A percentile compares a stretch with the other conserved stretches of the same genome.
Evolutionary conservation across 64 coral and sea anemone genomes (phyloP).

Genomic region (Stichodactyla helianthus): DNA sequence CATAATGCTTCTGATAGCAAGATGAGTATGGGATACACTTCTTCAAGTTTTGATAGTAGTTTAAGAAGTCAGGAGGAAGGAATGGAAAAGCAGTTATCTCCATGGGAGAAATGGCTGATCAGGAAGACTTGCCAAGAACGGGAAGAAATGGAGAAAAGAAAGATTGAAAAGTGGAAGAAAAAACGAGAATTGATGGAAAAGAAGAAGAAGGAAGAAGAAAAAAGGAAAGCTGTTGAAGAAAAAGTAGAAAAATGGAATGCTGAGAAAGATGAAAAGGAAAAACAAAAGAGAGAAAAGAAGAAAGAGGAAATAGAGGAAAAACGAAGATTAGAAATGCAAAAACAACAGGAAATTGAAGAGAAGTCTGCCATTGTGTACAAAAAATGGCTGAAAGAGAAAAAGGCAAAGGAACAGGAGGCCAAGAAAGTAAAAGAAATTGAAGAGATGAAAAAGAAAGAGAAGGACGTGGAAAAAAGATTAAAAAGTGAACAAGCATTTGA

Average conservation of each 20-base stretch:
- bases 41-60: conserved; percentile 3
- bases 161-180: conserved; percentile 49
- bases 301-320: conserved; percentile 32
- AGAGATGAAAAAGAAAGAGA: conserved; percentile 57
- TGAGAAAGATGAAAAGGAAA: conserved; percentile 57
- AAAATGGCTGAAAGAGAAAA: conserved; percentile 65
- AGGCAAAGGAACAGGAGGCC: conserved; percentile 23
- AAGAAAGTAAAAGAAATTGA: conserved; percentile 47
- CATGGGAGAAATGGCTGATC: conserved; percentile 82
- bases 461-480: conserved; percentile 64
- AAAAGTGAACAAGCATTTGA: conserved; percentile 79
- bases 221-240: conserved; percentile 33
- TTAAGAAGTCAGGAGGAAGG: not conserved
- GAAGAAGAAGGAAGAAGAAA: conserved; percentile 33
- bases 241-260: conserved; percentile 50
- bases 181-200: conserved; percentile 36
- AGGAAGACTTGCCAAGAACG: conserved; percentile 77
- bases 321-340: conserved; percentile 36
- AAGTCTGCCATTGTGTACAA: conserved; percentile 58
- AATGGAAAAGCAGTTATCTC: conserved; percentile 37
- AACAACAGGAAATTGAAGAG: conserved; percentile 62
- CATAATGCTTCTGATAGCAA: not conserved
- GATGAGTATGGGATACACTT: not conserved
- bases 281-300: conserved; percentile 4
- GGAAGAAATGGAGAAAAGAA: conserved; percentile 46